phyloP scores from a whole-genome alignment of 2,888 invertebrate species.

The Cataglyphis altisquamis region DNA sequence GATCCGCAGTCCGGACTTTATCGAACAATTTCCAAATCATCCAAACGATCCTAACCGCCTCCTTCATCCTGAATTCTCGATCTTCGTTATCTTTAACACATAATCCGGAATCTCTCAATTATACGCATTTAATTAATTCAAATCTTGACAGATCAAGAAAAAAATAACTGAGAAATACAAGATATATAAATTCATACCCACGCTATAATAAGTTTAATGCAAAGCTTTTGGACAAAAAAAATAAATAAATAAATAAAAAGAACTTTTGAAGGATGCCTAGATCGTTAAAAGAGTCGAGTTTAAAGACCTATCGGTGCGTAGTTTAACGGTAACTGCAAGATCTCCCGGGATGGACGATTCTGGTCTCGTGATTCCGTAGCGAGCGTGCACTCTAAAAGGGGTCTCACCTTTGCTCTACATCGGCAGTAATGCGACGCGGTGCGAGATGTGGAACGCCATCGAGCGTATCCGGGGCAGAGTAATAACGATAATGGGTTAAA shows the following conservation, averaged over 20 bases:
- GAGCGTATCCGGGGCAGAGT: slow-evolving; percentile 78
- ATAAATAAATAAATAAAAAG: too few relatives aligned
- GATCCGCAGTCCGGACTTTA: slow-evolving; percentile 25
- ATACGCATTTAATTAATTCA: neutral
- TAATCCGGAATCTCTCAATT: neutral
- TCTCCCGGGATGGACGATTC: slow-evolving; percentile 53
- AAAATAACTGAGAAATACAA: neutral
- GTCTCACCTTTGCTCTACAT: slow-evolving; percentile 67
- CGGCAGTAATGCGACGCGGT: slow-evolving; percentile 45
- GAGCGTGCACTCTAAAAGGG: slow-evolving; percentile 57
- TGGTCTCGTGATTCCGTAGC: slow-evolving; percentile 57
- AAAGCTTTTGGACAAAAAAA: neutral
- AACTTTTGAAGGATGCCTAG: neutral
- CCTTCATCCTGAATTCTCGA: neutral
- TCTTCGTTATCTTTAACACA: neutral
- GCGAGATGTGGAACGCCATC: slow-evolving; percentile 65
- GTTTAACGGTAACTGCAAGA: slow-evolving; percentile 63
- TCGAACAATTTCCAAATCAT: slow-evolving; percentile 3
- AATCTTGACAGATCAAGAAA: neutral
- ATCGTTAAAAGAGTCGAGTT: slow-evolving; percentile 37
- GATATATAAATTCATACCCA: neutral
- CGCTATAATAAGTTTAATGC: neutral
- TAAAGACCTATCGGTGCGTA: slow-evolving; percentile 59
- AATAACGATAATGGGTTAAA: slow-evolving; percentile 71
- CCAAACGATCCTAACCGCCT: slow-evolving; percentile 8